Evolutionary conservation across 2,888 invertebrate species (phyloP), one percentile per base, ranked within the genome.

Genomic region (Catocala nupta): DNA sequence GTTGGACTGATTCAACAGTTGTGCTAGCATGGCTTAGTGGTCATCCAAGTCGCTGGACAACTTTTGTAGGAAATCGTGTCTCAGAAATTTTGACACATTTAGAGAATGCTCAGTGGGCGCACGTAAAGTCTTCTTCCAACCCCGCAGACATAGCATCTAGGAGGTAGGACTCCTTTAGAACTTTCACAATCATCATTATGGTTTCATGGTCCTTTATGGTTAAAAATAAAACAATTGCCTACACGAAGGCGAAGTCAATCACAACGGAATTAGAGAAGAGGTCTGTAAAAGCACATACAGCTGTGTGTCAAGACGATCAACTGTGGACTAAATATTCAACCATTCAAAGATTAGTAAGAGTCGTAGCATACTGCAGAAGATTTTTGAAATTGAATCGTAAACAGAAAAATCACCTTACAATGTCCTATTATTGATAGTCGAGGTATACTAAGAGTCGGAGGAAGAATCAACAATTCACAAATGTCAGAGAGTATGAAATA

Each of bases 71-170:
- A 25, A 25, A 25, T 25, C 25, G 25, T 25, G 25, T 25, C 25
- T 54, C 48, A 9, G 12, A 25, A 11, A 56, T 56, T 16, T 7
- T 56, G 8, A 11, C n/a, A 8, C 5, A 5, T 44, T 43, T 43
- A 8, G 53, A 54, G 7, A 34, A 13, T 10, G 34, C 13, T 13
- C 51, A 58, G n/a, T 58, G 58, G 58, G 44, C 58, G 10, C 36
- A 51, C 34, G 51, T 58, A 13, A 12, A 11, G 5, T 58, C 58
- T 5, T 5, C 10, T 10, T 6, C 44, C 36, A 58, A 58, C 34
- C 58, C 58, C 5, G 58, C 51, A 11, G 58, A 51, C 12, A n/a
- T 12, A 11, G 58, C 58, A 11, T 58, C 58, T 10, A 16, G n/a
- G 53, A 10, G 53, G 53, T 25, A 33, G 33, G 10, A 13, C 3